Evolutionary conservation across 1,140 invertebrate genomes (phyloP).

Genomic region (Drosophila chauvacae): DNA sequence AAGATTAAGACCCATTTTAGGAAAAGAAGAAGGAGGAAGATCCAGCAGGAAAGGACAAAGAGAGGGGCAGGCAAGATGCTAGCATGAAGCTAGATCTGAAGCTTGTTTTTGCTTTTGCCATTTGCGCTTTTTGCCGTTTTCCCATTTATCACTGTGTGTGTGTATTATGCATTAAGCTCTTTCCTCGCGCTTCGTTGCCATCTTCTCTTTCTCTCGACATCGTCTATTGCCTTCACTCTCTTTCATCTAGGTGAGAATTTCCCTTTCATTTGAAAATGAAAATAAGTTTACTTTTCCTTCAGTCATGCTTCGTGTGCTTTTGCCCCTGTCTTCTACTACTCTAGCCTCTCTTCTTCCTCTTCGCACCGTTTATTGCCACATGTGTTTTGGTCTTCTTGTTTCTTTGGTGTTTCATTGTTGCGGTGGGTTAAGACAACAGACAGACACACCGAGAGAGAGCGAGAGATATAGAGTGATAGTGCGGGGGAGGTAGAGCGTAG

Average conservation of each 20-base stretch:
- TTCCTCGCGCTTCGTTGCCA: constrained; percentile 6
- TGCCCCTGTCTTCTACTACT: constrained; percentile 16
- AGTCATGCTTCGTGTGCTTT: constrained; percentile 37
- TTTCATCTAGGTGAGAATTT: constrained; percentile 82
- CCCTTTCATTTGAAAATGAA: constrained; percentile 84
- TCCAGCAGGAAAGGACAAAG: not conserved
- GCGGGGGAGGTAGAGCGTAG: constrained; percentile 15
- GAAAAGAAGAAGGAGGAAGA: not conserved
- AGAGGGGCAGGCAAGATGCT: not conserved
- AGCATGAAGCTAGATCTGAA: constrained; percentile 11
- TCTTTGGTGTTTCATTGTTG: constrained; percentile 38
- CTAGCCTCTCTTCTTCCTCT: constrained; percentile 6
- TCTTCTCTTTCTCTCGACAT: constrained; percentile 13
- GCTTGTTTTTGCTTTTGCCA: constrained; percentile 18
- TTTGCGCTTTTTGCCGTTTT: constrained; percentile 17
- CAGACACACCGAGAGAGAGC: constrained; percentile 10
- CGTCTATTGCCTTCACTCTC: constrained; percentile 23
- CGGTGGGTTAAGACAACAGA: constrained; percentile 46
- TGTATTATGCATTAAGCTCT: constrained; percentile 40
- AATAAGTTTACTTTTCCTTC: constrained; percentile 82
- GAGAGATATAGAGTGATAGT: not conserved
- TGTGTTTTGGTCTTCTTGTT: constrained; percentile 37
- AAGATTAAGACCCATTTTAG: constrained; percentile 36
- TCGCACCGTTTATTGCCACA: constrained; percentile 19
- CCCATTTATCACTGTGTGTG: constrained; percentile 12